phyloP scores from a whole-genome alignment of 1,140 invertebrate species.

The Eurosta solidaginis region DNA sequence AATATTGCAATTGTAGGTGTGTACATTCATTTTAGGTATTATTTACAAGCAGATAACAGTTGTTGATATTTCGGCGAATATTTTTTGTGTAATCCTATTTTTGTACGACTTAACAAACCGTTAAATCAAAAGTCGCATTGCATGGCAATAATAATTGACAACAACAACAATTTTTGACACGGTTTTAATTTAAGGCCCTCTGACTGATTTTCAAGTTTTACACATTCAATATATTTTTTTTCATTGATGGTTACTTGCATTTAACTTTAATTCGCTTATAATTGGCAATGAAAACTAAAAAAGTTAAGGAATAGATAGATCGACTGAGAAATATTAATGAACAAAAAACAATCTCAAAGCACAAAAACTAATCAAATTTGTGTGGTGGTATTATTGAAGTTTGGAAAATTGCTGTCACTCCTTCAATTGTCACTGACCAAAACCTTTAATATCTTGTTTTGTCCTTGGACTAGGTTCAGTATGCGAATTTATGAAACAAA shows the following conservation, averaged over 20 bases:
- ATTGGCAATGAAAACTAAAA: neutral
- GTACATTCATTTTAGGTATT: no score
- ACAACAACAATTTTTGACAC: neutral
- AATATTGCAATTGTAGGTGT: no score
- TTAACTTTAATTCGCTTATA: neutral
- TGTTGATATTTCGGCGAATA: neutral
- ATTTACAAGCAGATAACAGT: neutral
- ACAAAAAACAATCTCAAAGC: no score
- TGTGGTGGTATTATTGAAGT: no score
- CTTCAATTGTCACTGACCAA: no score
- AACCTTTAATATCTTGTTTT: no score
- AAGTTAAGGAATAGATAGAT: no score
- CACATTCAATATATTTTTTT: neutral
- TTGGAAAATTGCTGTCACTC: no score
- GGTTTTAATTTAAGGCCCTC: slow-evolving; percentile 3
- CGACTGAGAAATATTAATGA: no score
- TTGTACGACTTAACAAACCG: neutral
- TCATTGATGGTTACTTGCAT: neutral
- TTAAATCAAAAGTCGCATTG: neutral
- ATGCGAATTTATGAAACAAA: no score
- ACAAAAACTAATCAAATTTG: no score
- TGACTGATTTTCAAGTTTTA: neutral
- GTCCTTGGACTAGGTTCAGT: no score
- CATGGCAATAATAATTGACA: neutral
- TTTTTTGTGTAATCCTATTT: neutral